Conservation (phyloP, 2,888 invertebrate genomes). For the Melieria picta region DNA sequence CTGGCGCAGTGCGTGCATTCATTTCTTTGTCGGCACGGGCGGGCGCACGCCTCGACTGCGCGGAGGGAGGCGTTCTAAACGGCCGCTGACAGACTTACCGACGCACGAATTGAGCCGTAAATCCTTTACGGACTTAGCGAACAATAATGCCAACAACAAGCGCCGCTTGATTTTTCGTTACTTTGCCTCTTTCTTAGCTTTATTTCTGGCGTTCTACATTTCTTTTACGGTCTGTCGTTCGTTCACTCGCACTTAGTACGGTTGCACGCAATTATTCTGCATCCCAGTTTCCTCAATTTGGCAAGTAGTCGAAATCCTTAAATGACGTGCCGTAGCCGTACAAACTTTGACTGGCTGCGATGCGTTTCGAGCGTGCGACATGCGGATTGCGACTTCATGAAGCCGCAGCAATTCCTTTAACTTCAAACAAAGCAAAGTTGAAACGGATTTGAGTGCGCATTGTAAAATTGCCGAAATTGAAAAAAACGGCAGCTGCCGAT, state of each 20-base stretch:
- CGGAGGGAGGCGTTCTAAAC: background rate
- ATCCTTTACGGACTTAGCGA: conserved; percentile 60
- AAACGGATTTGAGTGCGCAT: too few relatives aligned
- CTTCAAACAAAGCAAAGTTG: too few relatives aligned
- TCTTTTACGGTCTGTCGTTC: too few relatives aligned
- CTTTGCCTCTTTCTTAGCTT: too few relatives aligned
- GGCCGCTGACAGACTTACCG: conserved; percentile 2
- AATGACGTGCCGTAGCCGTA: conserved; percentile 28
- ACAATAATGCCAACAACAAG: conserved; percentile 30
- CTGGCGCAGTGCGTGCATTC: conserved; percentile 1
- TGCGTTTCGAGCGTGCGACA: too few relatives aligned
- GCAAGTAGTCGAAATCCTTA: conserved; percentile 22
- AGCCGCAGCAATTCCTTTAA: too few relatives aligned
- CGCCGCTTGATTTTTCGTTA: too few relatives aligned
- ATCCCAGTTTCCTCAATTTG: conserved; percentile 10
- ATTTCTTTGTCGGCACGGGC: background rate
- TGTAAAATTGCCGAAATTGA: too few relatives aligned
- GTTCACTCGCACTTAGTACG: conserved; percentile 41
- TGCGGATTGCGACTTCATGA: too few relatives aligned
- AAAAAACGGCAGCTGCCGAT: too few relatives aligned
- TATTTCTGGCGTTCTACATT: too few relatives aligned
- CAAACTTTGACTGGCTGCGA: too few relatives aligned
- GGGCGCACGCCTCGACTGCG: background rate
- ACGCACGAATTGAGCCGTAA: conserved; percentile 62
- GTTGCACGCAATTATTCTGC: conserved; percentile 39